A percentile compares a stretch with the other conserved stretches of the same genome.
Evolutionary conservation across 2,888 invertebrate species (phyloP).

Genomic region (Cryptophagus acutangulus): DNA sequence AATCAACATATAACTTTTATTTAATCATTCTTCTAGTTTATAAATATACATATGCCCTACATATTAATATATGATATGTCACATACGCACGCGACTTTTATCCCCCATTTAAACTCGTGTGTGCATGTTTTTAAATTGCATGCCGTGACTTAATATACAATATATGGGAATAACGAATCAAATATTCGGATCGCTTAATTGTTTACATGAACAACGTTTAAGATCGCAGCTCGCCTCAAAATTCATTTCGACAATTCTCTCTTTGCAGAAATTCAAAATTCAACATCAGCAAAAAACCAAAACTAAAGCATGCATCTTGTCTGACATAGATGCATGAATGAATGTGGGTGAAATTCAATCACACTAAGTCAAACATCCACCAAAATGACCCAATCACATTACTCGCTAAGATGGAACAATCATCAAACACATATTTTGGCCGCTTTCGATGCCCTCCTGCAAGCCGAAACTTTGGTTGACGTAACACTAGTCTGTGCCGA

Average conservation of each 20-base stretch:
- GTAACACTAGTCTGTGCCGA: slow-evolving; percentile 87
- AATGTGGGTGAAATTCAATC: slow-evolving; percentile 17
- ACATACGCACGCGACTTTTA: slow-evolving; percentile 43
- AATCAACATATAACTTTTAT: too few species aligned
- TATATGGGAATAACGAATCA: slow-evolving; percentile 37
- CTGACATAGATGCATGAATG: not conserved
- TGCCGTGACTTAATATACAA: slow-evolving; percentile 40
- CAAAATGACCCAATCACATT: slow-evolving; percentile 65
- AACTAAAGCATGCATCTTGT: slow-evolving; percentile 5
- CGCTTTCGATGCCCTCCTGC: slow-evolving; percentile 83
- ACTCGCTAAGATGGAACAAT: slow-evolving; percentile 91
- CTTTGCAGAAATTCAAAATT: slow-evolving; percentile 43
- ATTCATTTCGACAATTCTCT: not conserved
- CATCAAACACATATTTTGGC: slow-evolving; percentile 84
- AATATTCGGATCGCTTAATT: slow-evolving; percentile 42
- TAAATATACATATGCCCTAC: slow-evolving; percentile 4
- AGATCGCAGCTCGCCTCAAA: not conserved
- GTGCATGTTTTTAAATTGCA: too few species aligned
- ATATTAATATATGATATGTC: too few species aligned
- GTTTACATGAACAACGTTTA: slow-evolving; percentile 25
- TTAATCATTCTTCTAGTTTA: slow-evolving; percentile 2
- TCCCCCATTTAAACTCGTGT: too few species aligned
- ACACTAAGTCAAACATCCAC: slow-evolving; percentile 9
- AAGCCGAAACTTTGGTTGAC: slow-evolving; percentile 82
- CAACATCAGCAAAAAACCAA: slow-evolving; percentile 12